Evolutionary conservation across 2,888 invertebrate genomes (phyloP), one percentile per base, ranked within the genome.

Genomic region (Amiota minor): DNA sequence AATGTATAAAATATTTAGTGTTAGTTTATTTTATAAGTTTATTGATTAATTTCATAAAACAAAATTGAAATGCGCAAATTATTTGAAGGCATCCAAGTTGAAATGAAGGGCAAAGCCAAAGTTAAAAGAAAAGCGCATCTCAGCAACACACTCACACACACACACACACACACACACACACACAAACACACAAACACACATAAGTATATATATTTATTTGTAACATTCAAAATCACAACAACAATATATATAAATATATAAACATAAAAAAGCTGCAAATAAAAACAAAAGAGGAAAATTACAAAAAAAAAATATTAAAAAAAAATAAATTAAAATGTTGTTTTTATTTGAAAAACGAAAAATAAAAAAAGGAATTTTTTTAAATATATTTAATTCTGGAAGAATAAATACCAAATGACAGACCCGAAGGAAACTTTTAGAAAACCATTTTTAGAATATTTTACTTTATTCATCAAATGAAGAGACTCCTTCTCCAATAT

Each of bases 21-120:
- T 87, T 88, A 88, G 88, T 79, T 75, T 87, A 87, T 82, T 87
- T 83, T 80, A 80, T 88, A 88, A 88, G 87, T 86, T 80, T 83
- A 81, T 81, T 73, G 75, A 74, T 72, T 73, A 78, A 67, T 59
- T 70, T 70, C 56, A 62, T 72, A 72, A 20, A 67, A 78, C 74
- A 77, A 64, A 68, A 50, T n/a, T 50, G 53, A 50, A n/a, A 10
- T 50, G 12, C 53, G 12, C 12, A 50, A n/a, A 50, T n/a, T 50
- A 10, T n/a, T 50, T 12, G 53, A 12, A 9, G 53, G 53, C 53
- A 50, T 50, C 53, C 12, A 50, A 2, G n/a, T 10, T 50, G 4
- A 50, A 50, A 50, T n/a, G 53, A 50, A 35, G 6, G 35, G 35
- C 35, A 8, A 35, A 35, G 35, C 35, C 35, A 35, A 35, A 35